Evolutionary conservation across 2,113 vertebrate genomes (phyloP).

Genomic region (Microcebus jonahi): DNA sequence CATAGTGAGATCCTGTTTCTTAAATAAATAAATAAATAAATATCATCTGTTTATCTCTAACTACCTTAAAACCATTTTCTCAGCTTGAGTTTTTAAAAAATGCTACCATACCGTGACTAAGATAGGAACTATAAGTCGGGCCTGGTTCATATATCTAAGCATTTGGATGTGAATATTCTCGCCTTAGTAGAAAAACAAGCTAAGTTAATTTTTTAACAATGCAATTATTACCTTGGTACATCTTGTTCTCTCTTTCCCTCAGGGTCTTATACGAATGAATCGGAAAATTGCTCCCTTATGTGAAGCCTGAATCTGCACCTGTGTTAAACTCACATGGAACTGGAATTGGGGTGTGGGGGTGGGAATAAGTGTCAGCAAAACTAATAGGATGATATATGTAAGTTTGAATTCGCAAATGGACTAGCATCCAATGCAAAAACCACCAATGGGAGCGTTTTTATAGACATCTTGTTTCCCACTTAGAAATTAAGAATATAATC

Average conservation of each 20-base stretch:
- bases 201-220: constrained; percentile 86
- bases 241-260: constrained; percentile 85
- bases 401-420: constrained; percentile 74
- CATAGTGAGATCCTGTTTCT: neutral
- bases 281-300: constrained; percentile 89
- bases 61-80: constrained; percentile 16
- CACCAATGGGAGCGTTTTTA: constrained; percentile 23
- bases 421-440: constrained; percentile 14
- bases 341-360: constrained; percentile 74
- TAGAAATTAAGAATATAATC: constrained; percentile 58
- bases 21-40: neutral
- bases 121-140: neutral
- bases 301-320: constrained; percentile 84
- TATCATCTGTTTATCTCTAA: neutral
- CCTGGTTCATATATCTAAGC: neutral
- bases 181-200: constrained; percentile 79
- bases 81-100: constrained; percentile 8
- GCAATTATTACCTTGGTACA: constrained; percentile 82
- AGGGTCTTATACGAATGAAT: constrained; percentile 87
- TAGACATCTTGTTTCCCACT: constrained; percentile 47
- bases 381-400: constrained; percentile 79
- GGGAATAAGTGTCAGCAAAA: constrained; percentile 78
- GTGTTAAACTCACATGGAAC: constrained; percentile 85
- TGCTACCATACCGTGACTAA: neutral
- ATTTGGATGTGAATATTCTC: constrained; percentile 45